phyloP scores from a whole-genome alignment of 2,113 vertebrate genomes.

The Pelmatolapia mariae region DNA sequence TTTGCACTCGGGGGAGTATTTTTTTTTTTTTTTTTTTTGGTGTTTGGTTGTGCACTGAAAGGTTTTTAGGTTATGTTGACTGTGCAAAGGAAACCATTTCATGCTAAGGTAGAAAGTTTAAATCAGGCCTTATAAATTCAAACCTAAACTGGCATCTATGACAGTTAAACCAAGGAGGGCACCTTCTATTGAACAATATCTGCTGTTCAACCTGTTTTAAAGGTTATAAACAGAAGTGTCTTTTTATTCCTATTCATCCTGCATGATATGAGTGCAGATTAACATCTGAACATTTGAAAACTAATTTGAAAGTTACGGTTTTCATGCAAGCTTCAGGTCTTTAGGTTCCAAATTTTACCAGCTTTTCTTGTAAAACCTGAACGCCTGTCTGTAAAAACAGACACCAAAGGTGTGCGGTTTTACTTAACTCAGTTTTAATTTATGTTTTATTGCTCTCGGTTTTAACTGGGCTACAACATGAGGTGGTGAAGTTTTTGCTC shows the following conservation, averaged over 20 bases:
- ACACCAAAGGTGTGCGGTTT: not conserved
- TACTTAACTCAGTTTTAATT: no score
- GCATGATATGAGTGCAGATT: not conserved
- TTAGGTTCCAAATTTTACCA: not conserved
- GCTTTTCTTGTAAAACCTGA: not conserved
- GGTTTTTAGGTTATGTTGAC: conserved; percentile 1
- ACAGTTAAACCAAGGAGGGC: not conserved
- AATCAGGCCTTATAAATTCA: not conserved
- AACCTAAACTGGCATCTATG: not conserved
- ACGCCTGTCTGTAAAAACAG: not conserved
- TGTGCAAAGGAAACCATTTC: not conserved
- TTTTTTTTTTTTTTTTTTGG: not conserved
- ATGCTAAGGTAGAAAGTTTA: not conserved
- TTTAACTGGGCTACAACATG: not conserved
- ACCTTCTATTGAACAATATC: not conserved
- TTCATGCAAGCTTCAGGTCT: not conserved
- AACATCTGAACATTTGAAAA: not conserved
- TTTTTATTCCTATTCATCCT: not conserved
- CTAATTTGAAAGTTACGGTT: not conserved
- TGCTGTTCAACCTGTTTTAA: not conserved
- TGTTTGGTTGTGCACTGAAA: not conserved
- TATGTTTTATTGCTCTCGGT: not conserved
- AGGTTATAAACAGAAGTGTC: not conserved
- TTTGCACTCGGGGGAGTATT: not conserved
- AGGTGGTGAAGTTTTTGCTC: not conserved